These are phyloP conservation scores for Diplazon laetatorius DNA, from an alignment of 2,888 invertebrate genomes.

Conservation along the genomic window DNA sequence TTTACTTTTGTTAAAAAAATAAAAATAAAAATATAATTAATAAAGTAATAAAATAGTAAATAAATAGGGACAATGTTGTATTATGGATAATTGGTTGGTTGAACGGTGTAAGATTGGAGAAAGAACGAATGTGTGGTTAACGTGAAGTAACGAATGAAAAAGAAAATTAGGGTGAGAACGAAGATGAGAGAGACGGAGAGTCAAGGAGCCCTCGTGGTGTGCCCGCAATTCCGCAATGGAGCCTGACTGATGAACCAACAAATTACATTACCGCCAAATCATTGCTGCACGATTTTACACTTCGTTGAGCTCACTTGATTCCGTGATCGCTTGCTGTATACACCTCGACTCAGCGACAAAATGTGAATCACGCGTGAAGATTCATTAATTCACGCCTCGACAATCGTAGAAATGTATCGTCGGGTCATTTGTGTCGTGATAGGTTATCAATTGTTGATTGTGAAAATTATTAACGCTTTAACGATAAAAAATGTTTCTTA, in stretches of 20 bases:
- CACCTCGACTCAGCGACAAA: background rate
- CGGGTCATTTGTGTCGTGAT: too few species aligned
- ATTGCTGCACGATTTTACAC: slow-evolving; percentile 57
- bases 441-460: too few species aligned
- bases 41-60: too few species aligned
- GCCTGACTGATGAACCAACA: slow-evolving; percentile 67
- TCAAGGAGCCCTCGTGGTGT: background rate
- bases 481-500: too few species aligned
- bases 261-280: slow-evolving; percentile 68
- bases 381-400: slow-evolving; percentile 8
- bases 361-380: background rate
- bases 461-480: too few species aligned
- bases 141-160: slow-evolving; percentile 1
- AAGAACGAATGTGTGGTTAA: too few species aligned
- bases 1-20: background rate
- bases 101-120: background rate
- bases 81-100: background rate
- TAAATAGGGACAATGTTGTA: too few species aligned
- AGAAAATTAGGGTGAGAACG: slow-evolving; percentile 10
- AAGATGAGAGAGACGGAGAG: background rate
- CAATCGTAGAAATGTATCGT: background rate
- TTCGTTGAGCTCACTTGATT: slow-evolving; percentile 53
- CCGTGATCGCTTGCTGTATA: background rate
- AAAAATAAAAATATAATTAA: too few species aligned
- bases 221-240: slow-evolving; percentile 38